Evolutionary conservation across 2,888 invertebrate species (phyloP).

Genomic region (Ochlodes sylvanus): DNA sequence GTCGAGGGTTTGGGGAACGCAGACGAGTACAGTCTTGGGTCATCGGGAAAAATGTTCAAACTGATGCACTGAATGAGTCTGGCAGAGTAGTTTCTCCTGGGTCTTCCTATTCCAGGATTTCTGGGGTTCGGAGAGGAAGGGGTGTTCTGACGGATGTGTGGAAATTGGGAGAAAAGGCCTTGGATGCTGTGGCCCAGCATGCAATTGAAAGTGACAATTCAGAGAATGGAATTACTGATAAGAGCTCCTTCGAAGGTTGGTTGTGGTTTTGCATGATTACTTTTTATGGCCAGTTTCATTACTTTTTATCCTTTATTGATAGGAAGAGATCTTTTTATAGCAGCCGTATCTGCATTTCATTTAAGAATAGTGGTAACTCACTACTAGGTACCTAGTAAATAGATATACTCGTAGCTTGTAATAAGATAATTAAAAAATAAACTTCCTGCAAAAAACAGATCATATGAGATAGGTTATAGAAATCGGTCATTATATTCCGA

Average conservation of each 20-base stretch:
- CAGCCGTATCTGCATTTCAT: too few relatives aligned
- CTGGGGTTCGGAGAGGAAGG: constrained; percentile 50
- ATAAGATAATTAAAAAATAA: too few relatives aligned
- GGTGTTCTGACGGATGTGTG: constrained; percentile 63
- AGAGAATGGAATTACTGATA: constrained; percentile 69
- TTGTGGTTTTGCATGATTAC: constrained; percentile 27
- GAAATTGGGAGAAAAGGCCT: constrained; percentile 64
- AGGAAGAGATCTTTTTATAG: too few relatives aligned
- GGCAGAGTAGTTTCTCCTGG: background rate
- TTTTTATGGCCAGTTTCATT: too few relatives aligned
- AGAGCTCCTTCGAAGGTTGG: constrained; percentile 69
- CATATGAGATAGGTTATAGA: too few relatives aligned
- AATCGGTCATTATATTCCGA: too few relatives aligned
- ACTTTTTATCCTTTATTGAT: background rate
- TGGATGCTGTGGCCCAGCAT: constrained; percentile 70
- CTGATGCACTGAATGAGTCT: constrained; percentile 1
- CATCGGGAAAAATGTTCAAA: constrained; percentile 51
- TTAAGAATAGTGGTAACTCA: too few relatives aligned
- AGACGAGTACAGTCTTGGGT: constrained; percentile 68
- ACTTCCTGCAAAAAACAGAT: too few relatives aligned
- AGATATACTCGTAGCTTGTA: too few relatives aligned
- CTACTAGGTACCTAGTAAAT: too few relatives aligned
- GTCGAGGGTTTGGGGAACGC: constrained; percentile 60
- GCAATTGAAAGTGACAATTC: constrained; percentile 64
- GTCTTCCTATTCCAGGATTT: background rate